Evolutionary conservation across 2,113 vertebrate species (phyloP).

Genomic region (Megaceryle torquata): DNA sequence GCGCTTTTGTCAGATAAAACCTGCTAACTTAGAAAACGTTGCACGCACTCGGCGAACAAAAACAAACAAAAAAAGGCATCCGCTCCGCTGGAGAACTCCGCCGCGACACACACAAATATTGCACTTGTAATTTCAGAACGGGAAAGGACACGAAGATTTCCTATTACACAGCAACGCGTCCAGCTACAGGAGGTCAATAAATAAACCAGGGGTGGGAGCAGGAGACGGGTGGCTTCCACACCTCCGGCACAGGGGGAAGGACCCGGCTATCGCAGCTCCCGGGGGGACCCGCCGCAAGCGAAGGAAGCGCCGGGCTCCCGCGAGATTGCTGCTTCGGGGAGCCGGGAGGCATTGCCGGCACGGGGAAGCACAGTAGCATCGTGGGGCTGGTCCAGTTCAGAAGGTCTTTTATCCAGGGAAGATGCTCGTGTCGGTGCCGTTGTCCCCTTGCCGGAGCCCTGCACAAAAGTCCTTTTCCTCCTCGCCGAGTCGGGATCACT

Average conservation of each 20-base stretch:
- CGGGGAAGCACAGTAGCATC: neutral
- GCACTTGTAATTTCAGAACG: conserved; percentile 84
- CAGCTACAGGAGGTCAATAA: conserved; percentile 87
- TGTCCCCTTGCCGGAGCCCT: neutral
- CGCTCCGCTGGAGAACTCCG: conserved; percentile 64
- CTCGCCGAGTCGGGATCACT: neutral
- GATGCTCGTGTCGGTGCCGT: neutral
- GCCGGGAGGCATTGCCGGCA: fast-evolving
- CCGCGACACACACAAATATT: conserved; percentile 82
- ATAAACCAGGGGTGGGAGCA: conserved; percentile 73
- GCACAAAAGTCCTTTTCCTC: neutral
- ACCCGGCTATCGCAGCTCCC: neutral
- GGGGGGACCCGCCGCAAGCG: neutral
- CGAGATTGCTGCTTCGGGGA: neutral
- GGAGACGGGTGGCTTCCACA: neutral
- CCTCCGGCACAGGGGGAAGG: neutral
- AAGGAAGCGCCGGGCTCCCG: conserved; percentile 60
- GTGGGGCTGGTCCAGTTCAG: neutral
- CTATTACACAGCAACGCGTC: conserved; percentile 78
- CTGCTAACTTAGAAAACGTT: conserved; percentile 39
- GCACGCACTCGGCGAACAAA: neutral
- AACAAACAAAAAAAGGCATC: conserved; percentile 9
- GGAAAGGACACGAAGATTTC: conserved; percentile 73
- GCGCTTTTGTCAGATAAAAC: conserved; percentile 23
- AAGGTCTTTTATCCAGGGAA: neutral